These are phyloP conservation scores for Rhagophthalmus giganteus DNA, from an alignment of 2,888 invertebrate genomes.

Conservation along the genomic window DNA sequence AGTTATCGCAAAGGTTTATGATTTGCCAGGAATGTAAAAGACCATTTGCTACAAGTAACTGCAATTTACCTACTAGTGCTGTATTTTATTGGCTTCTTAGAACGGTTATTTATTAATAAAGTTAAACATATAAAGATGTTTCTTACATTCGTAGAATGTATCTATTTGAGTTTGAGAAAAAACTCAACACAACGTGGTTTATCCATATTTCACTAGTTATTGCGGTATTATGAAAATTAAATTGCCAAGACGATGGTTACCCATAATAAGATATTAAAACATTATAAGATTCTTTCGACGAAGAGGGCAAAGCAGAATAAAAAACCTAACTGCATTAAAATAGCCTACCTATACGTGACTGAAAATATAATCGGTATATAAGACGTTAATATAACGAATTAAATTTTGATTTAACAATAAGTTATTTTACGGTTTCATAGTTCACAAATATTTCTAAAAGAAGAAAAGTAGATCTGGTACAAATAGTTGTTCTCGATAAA, in stretches of 20 bases:
- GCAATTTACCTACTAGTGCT: conserved; percentile 16
- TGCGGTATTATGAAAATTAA: conserved; percentile 10
- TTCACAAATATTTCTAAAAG: too few species aligned
- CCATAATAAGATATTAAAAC: too few species aligned
- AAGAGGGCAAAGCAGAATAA: too few species aligned
- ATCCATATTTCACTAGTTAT: conserved; percentile 7
- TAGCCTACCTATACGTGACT: too few species aligned
- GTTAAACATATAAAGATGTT: conserved; percentile 5
- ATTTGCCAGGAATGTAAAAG: conserved; percentile 19
- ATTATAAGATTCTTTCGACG: too few species aligned
- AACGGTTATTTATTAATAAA: conserved; percentile 18
- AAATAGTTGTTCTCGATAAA: conserved; percentile 18
- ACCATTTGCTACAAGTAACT: conserved; percentile 16
- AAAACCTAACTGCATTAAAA: too few species aligned
- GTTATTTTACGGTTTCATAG: too few species aligned
- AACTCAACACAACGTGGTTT: conserved; percentile 2
- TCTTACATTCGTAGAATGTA: conserved; percentile 9
- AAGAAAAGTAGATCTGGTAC: conserved; percentile 10
- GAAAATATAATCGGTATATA: too few species aligned
- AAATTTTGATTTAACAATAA: too few species aligned
- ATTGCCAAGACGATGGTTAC: too few species aligned
- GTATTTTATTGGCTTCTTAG: conserved; percentile 14
- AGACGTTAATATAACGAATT: too few species aligned
- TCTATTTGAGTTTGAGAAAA: conserved; percentile 4
- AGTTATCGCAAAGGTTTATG: conserved; percentile 19